A percentile compares a stretch with the other conserved stretches of the same genome.
phyloP scores from a whole-genome alignment of 2,113 vertebrate species.

The Leiothrix lutea region DNA sequence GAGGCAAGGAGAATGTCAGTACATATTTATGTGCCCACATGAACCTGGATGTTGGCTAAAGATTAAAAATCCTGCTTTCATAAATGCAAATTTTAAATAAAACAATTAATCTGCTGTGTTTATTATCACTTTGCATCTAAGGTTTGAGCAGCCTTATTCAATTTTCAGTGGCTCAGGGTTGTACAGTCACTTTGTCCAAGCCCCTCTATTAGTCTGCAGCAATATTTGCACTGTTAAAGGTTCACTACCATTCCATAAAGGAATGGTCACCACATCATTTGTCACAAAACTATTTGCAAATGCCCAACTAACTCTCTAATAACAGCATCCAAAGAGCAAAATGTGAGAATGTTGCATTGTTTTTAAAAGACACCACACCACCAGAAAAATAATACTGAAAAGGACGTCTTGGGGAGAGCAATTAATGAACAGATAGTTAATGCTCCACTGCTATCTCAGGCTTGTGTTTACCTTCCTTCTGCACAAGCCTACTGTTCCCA shows the following conservation, averaged over 20 bases:
- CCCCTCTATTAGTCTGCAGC: not conserved
- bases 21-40: not conserved
- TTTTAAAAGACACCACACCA: not conserved
- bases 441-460: not conserved
- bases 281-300: not conserved
- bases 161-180: not conserved
- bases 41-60: not conserved
- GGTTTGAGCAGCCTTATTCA: no score
- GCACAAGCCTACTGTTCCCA: not conserved
- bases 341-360: not conserved
- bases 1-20: not conserved
- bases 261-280: not conserved
- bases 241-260: not conserved
- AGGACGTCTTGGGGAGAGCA: not conserved
- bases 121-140: not conserved
- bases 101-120: not conserved
- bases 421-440: not conserved
- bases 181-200: not conserved
- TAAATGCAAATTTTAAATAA: not conserved
- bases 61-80: not conserved
- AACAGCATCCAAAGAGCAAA: not conserved
- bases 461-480: no score
- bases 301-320: not conserved
- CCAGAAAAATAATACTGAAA: not conserved
- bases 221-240: not conserved